Evolutionary conservation across 1,140 invertebrate genomes (phyloP), one percentile per base, ranked within the genome.

Genomic region (Amphibalanus amphitrite): DNA sequence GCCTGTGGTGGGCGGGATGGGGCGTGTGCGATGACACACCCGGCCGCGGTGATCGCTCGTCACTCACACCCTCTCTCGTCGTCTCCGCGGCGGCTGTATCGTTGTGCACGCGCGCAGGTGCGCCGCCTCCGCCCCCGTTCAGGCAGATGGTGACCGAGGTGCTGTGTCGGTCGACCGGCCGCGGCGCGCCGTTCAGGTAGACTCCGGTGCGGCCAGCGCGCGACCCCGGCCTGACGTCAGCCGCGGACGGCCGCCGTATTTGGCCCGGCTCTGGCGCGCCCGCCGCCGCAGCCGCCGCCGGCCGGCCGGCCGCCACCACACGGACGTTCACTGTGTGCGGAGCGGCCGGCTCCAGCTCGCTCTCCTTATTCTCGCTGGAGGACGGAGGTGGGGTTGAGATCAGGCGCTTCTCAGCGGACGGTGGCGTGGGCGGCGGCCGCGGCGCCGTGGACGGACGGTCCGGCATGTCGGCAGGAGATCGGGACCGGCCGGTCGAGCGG

Each of bases 151-250:
- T 59, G 47, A 59, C 47, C 47, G 47, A 59, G 47, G 47, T 59
- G 47, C 47, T 59, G 13, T 1, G 10, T 8, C 47, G 47, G 47
- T 59, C 47, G 47, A 59, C 47, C 47, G 47, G 47, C 47, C 47
- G 47, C 47, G 47, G 47, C 47, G 47, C 47, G 47, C 47, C 47
- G 47, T 59, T 59, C 47, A 59, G 47, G 47, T 59, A 59, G 47
- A 59, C 47, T 59, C 47, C 47, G 47, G 47, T 59, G 10, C 10
- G 47, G 13, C 13, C 47, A 20, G 6, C 47, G 47, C 47, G 47
- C 47, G 47, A 3, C 6, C 13, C 13, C 17, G 13, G 47, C 13
- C 13, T 59, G 6, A 59, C 47, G 47, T 59, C 47, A 59, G 47
- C 47, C 10, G 47, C 13, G 10, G 47, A 8, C 13, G 1, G 10